Evolutionary conservation across 2,888 invertebrate species (phyloP), one percentile per base, ranked within the genome.

Genomic region (Lomographa bimaculata): DNA sequence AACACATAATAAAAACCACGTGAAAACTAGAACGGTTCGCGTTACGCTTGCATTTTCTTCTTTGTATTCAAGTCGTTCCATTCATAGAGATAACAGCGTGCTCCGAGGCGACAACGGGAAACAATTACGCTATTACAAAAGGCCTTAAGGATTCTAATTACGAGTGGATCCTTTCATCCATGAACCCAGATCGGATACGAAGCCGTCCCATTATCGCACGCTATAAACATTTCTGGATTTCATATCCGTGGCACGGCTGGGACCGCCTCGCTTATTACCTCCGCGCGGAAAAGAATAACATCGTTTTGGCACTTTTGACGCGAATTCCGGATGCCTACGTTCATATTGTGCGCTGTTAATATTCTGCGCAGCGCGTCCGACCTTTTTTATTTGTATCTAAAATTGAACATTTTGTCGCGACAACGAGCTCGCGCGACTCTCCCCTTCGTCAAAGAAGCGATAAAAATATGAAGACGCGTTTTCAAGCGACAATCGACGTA

Each of bases 331-430:
- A 86, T 80, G 82, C 80, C 80, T 80, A 73, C 83, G 84, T 86
- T 86, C 83, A 86, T 89, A 86, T 87, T 89, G 84, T 80, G 77
- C 68, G 82, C 85, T 79, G 86, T 89, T 89, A 89, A 86, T 87
- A 89, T 87, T 86, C 89, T 73, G 80, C 60, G 74, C 85, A 69
- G 72, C 74, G 82, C 83, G 85, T 86, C 85, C 81, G 85, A 85
- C 87, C 89, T 89, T 87, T 89, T 89, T 87, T 86, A 87, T 89
- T 89, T 86, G 86, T 86, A 86, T 87, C 87, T 84, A 86, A 87
- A 89, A 86, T 87, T 87, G 87, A 84, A 86, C 86, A 85, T 86
- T 89, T 87, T 86, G 89, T 87, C 76, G 85, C 77, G 79, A 81
- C 84, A 82, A 84, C 82, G 86, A 79, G 81, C 79, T 76, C 71